phyloP scores from a whole-genome alignment of 2,888 invertebrate genomes.

The Volucella bombylans region DNA sequence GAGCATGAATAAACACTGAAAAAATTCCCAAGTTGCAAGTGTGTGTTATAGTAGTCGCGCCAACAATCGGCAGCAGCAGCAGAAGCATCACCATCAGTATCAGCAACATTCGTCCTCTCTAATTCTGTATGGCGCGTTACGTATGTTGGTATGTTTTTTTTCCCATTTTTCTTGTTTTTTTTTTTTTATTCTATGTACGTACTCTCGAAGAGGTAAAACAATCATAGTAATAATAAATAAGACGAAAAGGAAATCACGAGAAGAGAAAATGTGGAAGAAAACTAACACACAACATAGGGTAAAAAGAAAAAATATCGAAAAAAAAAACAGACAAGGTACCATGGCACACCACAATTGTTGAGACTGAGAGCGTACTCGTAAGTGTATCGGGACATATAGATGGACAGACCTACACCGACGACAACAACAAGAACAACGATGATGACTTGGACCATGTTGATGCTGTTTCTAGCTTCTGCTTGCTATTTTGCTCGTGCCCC shows the following conservation, averaged over 20 bases:
- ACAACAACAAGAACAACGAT: constrained; percentile 50
- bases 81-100: neutral
- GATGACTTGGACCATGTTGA: constrained; percentile 29
- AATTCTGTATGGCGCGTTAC: constrained; percentile 71
- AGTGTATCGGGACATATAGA: constrained; percentile 57
- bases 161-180: constrained; percentile 1
- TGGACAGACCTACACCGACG: constrained; percentile 66
- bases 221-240: constrained; percentile 74
- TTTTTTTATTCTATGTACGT: constrained; percentile 25
- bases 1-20: constrained; percentile 74
- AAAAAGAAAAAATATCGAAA: constrained; percentile 22
- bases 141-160: constrained; percentile 54
- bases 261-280: constrained; percentile 68
- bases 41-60: constrained; percentile 71
- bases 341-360: constrained; percentile 72
- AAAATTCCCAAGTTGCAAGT: constrained; percentile 68
- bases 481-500: no score
- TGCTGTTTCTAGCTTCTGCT: constrained; percentile 16
- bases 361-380: constrained; percentile 8
- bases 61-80: constrained; percentile 38
- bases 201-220: constrained; percentile 74
- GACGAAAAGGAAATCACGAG: constrained; percentile 71
- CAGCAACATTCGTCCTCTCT: constrained; percentile 63
- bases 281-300: constrained; percentile 67
- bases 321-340: constrained; percentile 33